Percentiles rank a stretch among this genome's conserved stretches.
Evolutionary conservation across 1,140 invertebrate species (phyloP).

Genomic region (Pristionchus pacificus): DNA sequence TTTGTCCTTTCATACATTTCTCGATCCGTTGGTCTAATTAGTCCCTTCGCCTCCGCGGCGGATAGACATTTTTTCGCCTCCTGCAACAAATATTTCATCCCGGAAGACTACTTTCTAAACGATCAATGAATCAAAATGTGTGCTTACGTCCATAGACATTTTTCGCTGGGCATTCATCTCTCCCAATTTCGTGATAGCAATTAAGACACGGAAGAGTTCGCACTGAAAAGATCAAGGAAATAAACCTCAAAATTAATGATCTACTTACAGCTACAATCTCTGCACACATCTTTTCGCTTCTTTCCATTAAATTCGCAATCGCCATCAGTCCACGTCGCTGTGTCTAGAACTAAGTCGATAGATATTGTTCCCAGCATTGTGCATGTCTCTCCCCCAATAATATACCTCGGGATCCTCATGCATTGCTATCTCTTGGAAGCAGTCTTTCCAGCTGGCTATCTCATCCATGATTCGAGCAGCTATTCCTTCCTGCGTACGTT

Average conservation of each 20-base stretch:
- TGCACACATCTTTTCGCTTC: constrained; percentile 45
- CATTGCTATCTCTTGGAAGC: constrained; percentile 43
- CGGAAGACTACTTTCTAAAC: no score
- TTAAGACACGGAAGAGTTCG: constrained; percentile 50
- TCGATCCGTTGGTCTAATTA: constrained; percentile 54
- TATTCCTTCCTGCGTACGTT: constrained; percentile 27
- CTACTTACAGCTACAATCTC: constrained; percentile 48
- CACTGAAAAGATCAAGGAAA: constrained; percentile 40
- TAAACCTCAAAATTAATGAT: background rate
- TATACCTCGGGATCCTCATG: constrained; percentile 42
- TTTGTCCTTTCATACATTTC: constrained; percentile 33
- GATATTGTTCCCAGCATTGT: no score
- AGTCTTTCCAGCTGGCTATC: constrained; percentile 35
- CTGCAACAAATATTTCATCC: constrained; percentile 25
- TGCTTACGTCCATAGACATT: constrained; percentile 32
- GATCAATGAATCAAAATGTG: background rate
- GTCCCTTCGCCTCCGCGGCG: constrained; percentile 44
- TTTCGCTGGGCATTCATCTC: constrained; percentile 35
- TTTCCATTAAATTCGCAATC: constrained; percentile 51
- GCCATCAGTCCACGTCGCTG: constrained; percentile 52
- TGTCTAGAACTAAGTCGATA: background rate
- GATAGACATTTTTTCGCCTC: constrained; percentile 47
- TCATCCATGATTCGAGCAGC: constrained; percentile 34
- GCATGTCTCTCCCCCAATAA: background rate
- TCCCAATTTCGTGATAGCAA: constrained; percentile 52